Percentiles rank a stretch among this genome's conserved stretches.
Conservation (phyloP, 2,113 vertebrate genomes). For the Hepsetus odoe region DNA sequence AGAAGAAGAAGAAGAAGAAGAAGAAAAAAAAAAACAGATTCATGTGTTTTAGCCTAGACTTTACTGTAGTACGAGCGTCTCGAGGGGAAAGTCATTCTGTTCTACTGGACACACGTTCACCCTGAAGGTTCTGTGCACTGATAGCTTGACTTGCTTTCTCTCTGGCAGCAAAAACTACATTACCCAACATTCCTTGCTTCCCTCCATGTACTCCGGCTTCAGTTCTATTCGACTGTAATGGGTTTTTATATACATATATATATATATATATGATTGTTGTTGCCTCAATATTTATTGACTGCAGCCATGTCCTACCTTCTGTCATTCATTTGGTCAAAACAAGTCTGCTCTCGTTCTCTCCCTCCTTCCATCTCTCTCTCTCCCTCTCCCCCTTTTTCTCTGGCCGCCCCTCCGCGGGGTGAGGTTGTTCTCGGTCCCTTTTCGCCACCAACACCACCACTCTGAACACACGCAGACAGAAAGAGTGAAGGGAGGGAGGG, state of each 20-base stretch:
- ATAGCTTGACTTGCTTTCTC: slow-evolving; percentile 75
- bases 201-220: slow-evolving; percentile 69
- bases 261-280: slow-evolving; percentile 69
- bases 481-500: slow-evolving; percentile 73
- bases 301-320: slow-evolving; percentile 47
- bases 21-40: slow-evolving; percentile 85
- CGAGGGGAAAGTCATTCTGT: slow-evolving; percentile 84
- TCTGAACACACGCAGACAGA: slow-evolving; percentile 66
- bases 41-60: slow-evolving; percentile 94
- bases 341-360: slow-evolving; percentile 21
- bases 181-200: slow-evolving; percentile 79
- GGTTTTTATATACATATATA: slow-evolving; percentile 29
- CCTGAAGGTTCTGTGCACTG: slow-evolving; percentile 78
- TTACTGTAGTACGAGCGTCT: slow-evolving; percentile 87
- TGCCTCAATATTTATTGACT: slow-evolving; percentile 84
- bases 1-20: slow-evolving; percentile 82
- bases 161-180: slow-evolving; percentile 67
- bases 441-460: too few species aligned
- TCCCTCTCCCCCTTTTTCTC: slow-evolving; percentile 21
- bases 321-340: slow-evolving; percentile 26
- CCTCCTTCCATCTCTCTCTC: not conserved
- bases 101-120: slow-evolving; percentile 74
- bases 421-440: slow-evolving; percentile 79
- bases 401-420: slow-evolving; percentile 64
- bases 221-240: slow-evolving; percentile 53